phyloP scores from a whole-genome alignment of 2,797 vertebrate species.

The Eulemur mongoz region DNA sequence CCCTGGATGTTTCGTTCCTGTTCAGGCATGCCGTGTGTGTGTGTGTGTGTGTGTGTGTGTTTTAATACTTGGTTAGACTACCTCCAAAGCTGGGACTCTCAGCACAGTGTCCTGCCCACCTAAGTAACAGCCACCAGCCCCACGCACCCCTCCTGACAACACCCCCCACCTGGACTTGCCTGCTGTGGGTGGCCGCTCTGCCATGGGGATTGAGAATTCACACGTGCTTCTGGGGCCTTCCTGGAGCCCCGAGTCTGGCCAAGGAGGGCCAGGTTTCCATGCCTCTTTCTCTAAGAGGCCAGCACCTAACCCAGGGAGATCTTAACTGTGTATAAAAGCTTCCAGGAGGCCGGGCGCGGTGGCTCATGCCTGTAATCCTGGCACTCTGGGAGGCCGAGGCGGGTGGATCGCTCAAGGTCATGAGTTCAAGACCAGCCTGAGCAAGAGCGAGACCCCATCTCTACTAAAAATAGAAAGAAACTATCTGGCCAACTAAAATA shows the following conservation, averaged over 20 bases:
- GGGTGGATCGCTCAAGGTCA: too few relatives aligned
- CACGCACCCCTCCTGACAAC: neutral
- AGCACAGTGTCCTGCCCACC: neutral
- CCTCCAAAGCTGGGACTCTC: neutral
- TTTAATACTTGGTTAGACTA: neutral
- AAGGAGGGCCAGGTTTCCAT: neutral
- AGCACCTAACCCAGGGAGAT: neutral
- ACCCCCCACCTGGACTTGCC: neutral
- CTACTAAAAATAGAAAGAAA: too few relatives aligned
- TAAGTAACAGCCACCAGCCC: neutral
- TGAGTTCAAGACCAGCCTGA: too few relatives aligned
- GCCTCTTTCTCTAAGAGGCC: neutral
- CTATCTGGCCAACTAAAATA: too few relatives aligned
- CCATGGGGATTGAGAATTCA: neutral
- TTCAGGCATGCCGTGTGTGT: too few relatives aligned
- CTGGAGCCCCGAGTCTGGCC: neutral
- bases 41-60: neutral
- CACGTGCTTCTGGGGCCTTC: neutral
- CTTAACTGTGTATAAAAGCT: neutral
- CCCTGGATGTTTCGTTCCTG: neutral
- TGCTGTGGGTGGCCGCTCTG: neutral
- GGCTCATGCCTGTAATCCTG: too few relatives aligned
- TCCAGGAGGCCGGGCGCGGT: neutral
- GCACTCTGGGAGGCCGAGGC: too few relatives aligned
- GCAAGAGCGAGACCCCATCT: too few relatives aligned